Evolutionary conservation across 1,140 invertebrate species (phyloP), one percentile per base, ranked within the genome.

Genomic region (Theocolax elegans): DNA sequence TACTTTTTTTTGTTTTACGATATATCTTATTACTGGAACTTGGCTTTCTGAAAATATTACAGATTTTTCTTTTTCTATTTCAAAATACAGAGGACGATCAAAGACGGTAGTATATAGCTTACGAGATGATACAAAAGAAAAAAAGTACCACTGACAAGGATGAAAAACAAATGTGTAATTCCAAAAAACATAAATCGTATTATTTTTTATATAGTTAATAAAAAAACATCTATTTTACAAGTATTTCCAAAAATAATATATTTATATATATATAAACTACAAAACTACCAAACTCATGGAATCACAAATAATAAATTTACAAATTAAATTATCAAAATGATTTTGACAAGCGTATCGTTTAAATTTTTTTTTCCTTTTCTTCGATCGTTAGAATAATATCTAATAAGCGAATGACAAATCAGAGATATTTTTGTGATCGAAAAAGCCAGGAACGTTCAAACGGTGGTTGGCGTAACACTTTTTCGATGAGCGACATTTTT

Each of bases 221-320:
- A 69, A 53, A 54, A 60, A 64, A 54, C 21, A 54, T 54, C 29
- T 29, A 23, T 51, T 31, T 12, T 69, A 51, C 9, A 51, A 54
- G 35, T 58, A 48, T 46, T 63, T 53, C 44, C 13, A 48, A 64
- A 58, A 64, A 63, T 62, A 68, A 59, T 2, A 29, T 15, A 44
- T 2, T 58, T n/a, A n/a, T n/a, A n/a, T n/a, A n/a, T n/a, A n/a
- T n/a, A n/a, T n/a, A n/a, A n/a, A n/a, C n/a, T n/a, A n/a, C n/a
- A n/a, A 72, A 46, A 58, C 25, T 53, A 66, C 19, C 46, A 19
- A 56, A 53, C 44, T 62, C 31, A 42, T 65, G 58, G 58, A 72
- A 72, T 62, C 46, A 38, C n/a, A 64, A 66, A 66, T 65, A n/a
- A n/a, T n/a, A 66, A 72, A 72, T 72, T 60, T 46, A 21, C 67